A percentile compares a stretch with the other conserved stretches of the same genome.
phyloP scores from a whole-genome alignment of 2,113 vertebrate genomes.

The Sylvicapra grimmia region DNA sequence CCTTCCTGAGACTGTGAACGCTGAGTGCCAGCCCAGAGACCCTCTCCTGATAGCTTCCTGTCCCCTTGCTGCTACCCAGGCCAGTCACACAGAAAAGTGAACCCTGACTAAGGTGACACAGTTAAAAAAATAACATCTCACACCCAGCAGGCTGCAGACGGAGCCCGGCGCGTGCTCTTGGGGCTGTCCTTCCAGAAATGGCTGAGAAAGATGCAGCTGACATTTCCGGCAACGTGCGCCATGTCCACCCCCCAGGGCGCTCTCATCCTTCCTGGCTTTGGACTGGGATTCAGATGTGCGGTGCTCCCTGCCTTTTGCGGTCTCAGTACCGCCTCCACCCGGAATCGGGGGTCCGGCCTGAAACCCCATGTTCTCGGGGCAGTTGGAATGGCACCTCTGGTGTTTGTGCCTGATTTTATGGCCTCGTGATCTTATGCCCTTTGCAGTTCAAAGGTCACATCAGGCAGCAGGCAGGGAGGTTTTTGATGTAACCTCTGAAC shows the following conservation, averaged over 20 bases:
- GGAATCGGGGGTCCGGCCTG: neutral
- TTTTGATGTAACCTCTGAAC: constrained; percentile 70
- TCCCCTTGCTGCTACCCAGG: neutral
- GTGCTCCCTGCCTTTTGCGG: neutral
- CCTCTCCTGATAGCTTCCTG: neutral
- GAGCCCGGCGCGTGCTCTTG: fast-evolving
- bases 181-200: neutral
- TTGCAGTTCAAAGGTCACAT: constrained; percentile 72
- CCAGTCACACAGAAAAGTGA: neutral
- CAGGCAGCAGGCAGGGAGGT: constrained; percentile 73
- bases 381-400: constrained; percentile 58
- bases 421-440: constrained; percentile 71
- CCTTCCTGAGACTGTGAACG: constrained; percentile 39
- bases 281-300: fast-evolving
- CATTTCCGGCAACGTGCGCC: neutral
- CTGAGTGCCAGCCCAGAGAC: neutral
- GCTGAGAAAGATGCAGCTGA: neutral
- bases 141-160: neutral
- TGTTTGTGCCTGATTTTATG: constrained; percentile 14
- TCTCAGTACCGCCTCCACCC: neutral
- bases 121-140: neutral
- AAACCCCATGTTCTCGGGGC: constrained; percentile 64
- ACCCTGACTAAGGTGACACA: neutral
- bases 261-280: neutral
- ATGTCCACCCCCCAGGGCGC: neutral